Base-by-base conservation (phyloP, 2,888 invertebrate genomes). In the Eumerus sabulonum region DNA sequence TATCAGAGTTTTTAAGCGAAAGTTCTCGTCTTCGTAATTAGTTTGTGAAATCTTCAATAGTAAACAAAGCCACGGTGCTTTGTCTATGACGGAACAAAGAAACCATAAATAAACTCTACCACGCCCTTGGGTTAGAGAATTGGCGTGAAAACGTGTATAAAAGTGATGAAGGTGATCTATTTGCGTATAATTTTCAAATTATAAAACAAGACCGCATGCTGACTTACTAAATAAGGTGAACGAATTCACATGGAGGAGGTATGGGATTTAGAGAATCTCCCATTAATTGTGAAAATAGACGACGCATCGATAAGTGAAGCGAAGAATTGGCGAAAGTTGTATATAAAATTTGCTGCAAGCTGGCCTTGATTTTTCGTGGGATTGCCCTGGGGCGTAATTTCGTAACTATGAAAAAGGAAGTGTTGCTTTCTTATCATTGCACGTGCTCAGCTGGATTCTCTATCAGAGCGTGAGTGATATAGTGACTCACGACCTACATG, bases 111-210 rank as follows among this genome's bases (percentile, higher is more conserved):
- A 14, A 12, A 16, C 9, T 12, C 1, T 7, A 27, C 7, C 27
- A 27, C 2, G 27, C 7, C 27, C 27, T 27, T 27, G 27, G 27
- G 3, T 45, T 14, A 9, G 18, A 7, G 48, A 64, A 72, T 53
- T 18, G n/a, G 51, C 64, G 71, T 72, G 59, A 72, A 66, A 66
- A 72, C 1, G 47, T 1, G 17, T 17, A 48, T 47, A 53, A 42
- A 40, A 19, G n/a, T 35, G n/a, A 11, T 27, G 9, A 40, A 27
- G 1, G 50, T 64, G 51, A 64, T 53, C 17, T 59, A 1, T 14
- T 67, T 62, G 67, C 60, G 53, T 48, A 42, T 44, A 42, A 53
- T 53, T 54, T 11, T 27, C 27, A 27, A 27, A 27, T 27, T 27
- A 27, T n/a, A n/a, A n/a, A n/a, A n/a, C n/a, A n/a, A n/a, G n/a